These are phyloP conservation scores for Sylvilagus bachmani DNA, from an alignment of 2,113 vertebrate genomes.

Conservation along the genomic window DNA sequence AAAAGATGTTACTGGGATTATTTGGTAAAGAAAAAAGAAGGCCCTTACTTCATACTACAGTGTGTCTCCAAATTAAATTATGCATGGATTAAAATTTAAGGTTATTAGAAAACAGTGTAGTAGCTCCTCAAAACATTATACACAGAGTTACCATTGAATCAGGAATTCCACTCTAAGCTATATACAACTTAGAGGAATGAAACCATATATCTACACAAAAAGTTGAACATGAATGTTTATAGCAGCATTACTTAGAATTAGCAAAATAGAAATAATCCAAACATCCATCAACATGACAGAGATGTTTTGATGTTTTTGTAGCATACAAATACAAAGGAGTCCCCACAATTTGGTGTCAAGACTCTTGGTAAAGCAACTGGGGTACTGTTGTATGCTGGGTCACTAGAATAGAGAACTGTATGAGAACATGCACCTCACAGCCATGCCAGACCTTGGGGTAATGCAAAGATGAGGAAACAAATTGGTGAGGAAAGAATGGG, in stretches of 20 bases:
- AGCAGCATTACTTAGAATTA: background rate
- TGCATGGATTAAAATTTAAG: background rate
- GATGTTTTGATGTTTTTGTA: background rate
- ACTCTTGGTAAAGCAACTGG: background rate
- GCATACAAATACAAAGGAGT: background rate
- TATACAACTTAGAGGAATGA: background rate
- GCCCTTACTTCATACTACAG: background rate
- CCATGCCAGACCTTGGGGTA: background rate
- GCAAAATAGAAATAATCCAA: background rate
- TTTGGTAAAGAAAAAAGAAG: background rate
- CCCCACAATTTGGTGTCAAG: background rate
- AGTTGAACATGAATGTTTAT: background rate
- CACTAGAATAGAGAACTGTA: background rate
- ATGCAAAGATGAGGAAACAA: background rate
- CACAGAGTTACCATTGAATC: background rate
- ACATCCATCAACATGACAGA: background rate
- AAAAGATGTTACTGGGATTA: background rate
- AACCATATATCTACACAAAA: background rate
- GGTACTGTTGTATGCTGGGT: background rate
- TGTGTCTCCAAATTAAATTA: background rate
- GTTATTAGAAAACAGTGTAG: background rate
- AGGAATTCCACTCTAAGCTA: background rate
- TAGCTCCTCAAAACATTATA: background rate
- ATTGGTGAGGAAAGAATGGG: background rate
- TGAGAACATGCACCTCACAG: background rate